Evolutionary conservation across 2,888 invertebrate genomes (phyloP), one percentile per base, ranked within the genome.

Genomic region (Euzophera pinguis): DNA sequence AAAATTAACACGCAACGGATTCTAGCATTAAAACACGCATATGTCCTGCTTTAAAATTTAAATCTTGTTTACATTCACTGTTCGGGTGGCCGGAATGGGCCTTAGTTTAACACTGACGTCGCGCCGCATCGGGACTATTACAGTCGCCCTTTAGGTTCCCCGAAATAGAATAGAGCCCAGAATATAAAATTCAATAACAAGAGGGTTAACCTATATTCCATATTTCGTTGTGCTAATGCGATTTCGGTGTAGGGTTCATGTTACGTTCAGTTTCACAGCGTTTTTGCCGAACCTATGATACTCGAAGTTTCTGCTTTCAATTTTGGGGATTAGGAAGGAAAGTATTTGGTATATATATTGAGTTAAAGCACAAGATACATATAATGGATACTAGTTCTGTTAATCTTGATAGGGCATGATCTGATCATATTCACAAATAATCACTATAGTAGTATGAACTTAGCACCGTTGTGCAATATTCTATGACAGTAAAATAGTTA

Each of bases 11-110:
- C 55, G 60, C 59, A 45, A 58, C 45, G 39, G n/a, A 38, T 29
- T 50, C 48, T 45, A 47, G 42, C 50, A 34, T 55, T 57, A 56
- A 55, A 60, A 61, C 57, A 63, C 65, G 58, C 63, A 63, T 59
- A 60, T 61, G 61, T 62, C 64, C 72, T 69, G 63, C 71, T 88
- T 80, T 80, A 84, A 85, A 81, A 85, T 87, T 85, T 79, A 85
- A 81, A 81, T 75, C 79, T 75, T 85, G 79, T 87, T 85, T 84
- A 81, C 82, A 86, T 87, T 82, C 84, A 79, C 72, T 78, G 80
- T 68, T 61, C 65, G 65, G 70, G 73, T 73, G 71, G 63, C 70
- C 74, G 65, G 79, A 82, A 80, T 73, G 78, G 73, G 70, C 69
- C 75, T 75, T 75, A 50, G 42, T 32, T 51, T 75, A 76, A 78